phyloP scores from a whole-genome alignment of 2,113 vertebrate species.

The Equus quagga region DNA sequence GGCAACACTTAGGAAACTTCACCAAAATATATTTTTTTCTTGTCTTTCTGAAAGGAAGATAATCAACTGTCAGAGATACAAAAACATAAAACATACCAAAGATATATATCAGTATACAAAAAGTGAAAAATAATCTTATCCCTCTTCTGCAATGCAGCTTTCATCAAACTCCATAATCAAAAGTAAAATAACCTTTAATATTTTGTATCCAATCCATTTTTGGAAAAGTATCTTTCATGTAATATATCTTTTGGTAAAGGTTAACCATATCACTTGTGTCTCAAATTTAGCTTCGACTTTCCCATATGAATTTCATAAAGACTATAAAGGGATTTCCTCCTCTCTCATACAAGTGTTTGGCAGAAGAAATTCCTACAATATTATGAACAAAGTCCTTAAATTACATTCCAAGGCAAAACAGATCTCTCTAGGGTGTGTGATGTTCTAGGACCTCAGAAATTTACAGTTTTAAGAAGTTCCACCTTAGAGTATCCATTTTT shows the following conservation, averaged over 20 bases:
- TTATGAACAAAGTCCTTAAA: slow-evolving; percentile 63
- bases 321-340: slow-evolving; percentile 32
- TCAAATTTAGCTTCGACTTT: slow-evolving; percentile 35
- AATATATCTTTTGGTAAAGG: slow-evolving; percentile 8
- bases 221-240: background rate
- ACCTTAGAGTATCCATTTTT: slow-evolving; percentile 79
- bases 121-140: background rate
- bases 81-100: slow-evolving; percentile 14
- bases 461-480: slow-evolving; percentile 78
- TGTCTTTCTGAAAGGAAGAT: slow-evolving; percentile 40
- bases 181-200: slow-evolving; percentile 36
- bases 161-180: slow-evolving; percentile 40
- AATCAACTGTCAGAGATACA: slow-evolving; percentile 4
- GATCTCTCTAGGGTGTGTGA: slow-evolving; percentile 64
- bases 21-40: background rate
- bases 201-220: slow-evolving; percentile 7
- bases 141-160: background rate
- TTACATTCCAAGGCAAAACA: slow-evolving; percentile 70
- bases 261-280: slow-evolving; percentile 23
- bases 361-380: slow-evolving; percentile 59
- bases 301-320: slow-evolving; percentile 34
- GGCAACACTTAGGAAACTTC: slow-evolving; percentile 45
- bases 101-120: background rate
- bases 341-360: slow-evolving; percentile 14
- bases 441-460: slow-evolving; percentile 74